Conservation (phyloP, 2,797 vertebrate species). For the Zalophus californianus region DNA sequence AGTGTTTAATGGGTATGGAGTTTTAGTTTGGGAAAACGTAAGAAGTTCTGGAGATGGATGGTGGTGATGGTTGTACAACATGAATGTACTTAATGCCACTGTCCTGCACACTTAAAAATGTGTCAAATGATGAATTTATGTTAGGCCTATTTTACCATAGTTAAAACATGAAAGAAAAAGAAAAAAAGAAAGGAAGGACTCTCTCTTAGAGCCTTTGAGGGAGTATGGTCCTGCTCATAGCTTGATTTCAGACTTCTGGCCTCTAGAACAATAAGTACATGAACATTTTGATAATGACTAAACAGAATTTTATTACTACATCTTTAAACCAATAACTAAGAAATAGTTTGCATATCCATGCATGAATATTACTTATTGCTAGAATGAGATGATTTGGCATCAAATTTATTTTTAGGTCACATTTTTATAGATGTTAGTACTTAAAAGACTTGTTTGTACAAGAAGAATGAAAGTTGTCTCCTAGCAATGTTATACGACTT, state of each 20-base stretch:
- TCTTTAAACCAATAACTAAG: not conserved
- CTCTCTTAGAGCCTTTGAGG: not conserved
- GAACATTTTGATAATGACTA: not conserved
- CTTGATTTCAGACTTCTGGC: not conserved
- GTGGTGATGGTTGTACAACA: not conserved
- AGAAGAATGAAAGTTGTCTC: not conserved
- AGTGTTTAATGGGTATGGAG: not conserved
- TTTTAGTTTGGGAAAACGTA: not conserved
- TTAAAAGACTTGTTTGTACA: not conserved
- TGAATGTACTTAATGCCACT: not conserved
- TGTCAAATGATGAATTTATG: not conserved
- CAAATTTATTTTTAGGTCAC: not conserved
- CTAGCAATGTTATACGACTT: not conserved
- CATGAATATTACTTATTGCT: not conserved
- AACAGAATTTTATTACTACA: not conserved
- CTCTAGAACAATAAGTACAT: not conserved
- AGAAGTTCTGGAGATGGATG: not conserved
- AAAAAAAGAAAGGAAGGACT: not conserved
- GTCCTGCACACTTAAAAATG: not conserved
- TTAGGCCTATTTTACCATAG: not conserved
- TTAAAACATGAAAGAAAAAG: not conserved
- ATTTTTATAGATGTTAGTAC: not conserved
- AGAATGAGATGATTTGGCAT: not conserved
- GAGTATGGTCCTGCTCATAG: not conserved
- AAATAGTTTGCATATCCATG: not conserved